Base-by-base conservation (phyloP, 2,888 invertebrate genomes). In the Anagyrus pseudococci region DNA sequence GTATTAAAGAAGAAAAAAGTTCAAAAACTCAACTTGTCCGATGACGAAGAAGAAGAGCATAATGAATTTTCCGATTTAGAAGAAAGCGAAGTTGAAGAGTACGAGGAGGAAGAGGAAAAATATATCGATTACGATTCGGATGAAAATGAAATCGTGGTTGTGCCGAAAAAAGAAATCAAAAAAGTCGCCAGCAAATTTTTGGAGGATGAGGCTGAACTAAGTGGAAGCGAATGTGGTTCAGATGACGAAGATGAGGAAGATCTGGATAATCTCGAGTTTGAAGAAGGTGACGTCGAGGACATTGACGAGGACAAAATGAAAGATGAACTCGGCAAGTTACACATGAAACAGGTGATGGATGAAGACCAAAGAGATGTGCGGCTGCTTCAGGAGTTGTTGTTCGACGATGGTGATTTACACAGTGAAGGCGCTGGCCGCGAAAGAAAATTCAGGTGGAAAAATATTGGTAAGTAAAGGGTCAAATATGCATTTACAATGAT, bases 171-270 rank as follows among this genome's bases (percentile, higher is more conserved):
- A 68, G 74, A 75, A 33, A 72, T 77, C 0, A 84, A 83, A 65
- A 83, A 83, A 48, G 85, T 86, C 53, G 84, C 85, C 0, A 80
- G 84, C 1, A 90, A 91, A 54, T 97, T 94, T 83, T 84, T 96
- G 57, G 96, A 97, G 70, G 86, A 89, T 41, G 96, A 97, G 82
- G 96, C 96, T 0, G 96, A 96, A 74, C 81, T 97, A 33, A 94
- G 94, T 0, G 96, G 95, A 74, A 93, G 92, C 2, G 95, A 95
- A 69, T 93, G 91, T 88, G 93, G 89, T 0, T 93, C 93, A 48
- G 94, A 88, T 0, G 95, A 95, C 75, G 96, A 93, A 80, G 93
- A 95, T 78, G 93, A 94, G 80, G 86, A 86, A 37, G 89, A 87
- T 58, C 80, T 91, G 72, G 95, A 96, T 76, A 84, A 86, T 56